phyloP scores from a whole-genome alignment of 1,140 invertebrate species.

The Rhyzopertha dominica region DNA sequence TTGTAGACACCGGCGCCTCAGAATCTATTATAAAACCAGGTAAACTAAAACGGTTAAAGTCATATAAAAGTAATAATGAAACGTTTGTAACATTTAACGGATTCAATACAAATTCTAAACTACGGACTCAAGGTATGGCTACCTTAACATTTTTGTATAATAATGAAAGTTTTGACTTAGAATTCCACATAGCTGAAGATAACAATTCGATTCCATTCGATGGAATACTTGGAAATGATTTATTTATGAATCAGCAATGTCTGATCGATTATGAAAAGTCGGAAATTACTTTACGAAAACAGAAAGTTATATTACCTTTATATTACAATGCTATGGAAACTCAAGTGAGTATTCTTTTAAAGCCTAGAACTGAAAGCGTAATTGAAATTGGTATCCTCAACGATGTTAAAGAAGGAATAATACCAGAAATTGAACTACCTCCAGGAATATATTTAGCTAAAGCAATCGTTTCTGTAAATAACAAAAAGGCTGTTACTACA shows the following conservation, averaged over 20 bases:
- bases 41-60: conserved; percentile 13
- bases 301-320: too few species aligned
- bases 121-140: conserved; percentile 1
- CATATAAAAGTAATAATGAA: conserved; percentile 9
- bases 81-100: conserved; percentile 14
- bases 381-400: conserved; percentile 20
- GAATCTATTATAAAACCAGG: conserved; percentile 16
- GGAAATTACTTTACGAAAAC: neutral
- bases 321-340: too few species aligned
- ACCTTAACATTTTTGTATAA: conserved; percentile 3
- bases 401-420: conserved; percentile 16
- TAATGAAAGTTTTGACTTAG: conserved; percentile 7
- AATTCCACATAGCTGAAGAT: conserved; percentile 17
- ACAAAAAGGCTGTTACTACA: conserved; percentile 16
- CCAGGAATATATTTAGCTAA: conserved; percentile 19
- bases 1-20: conserved; percentile 18
- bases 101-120: conserved; percentile 5
- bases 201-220: conserved; percentile 16
- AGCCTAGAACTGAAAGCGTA: conserved; percentile 12
- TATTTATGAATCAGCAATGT: conserved; percentile 8
- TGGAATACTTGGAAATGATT: conserved; percentile 23
- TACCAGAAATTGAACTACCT: conserved; percentile 14
- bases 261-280: conserved; percentile 7
- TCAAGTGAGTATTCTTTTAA: too few species aligned
- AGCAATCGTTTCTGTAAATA: conserved; percentile 10